Percentiles rank a stretch among this genome's conserved stretches.
Evolutionary conservation across 2,888 invertebrate genomes (phyloP).

Genomic region (Hermodice carunculata): DNA sequence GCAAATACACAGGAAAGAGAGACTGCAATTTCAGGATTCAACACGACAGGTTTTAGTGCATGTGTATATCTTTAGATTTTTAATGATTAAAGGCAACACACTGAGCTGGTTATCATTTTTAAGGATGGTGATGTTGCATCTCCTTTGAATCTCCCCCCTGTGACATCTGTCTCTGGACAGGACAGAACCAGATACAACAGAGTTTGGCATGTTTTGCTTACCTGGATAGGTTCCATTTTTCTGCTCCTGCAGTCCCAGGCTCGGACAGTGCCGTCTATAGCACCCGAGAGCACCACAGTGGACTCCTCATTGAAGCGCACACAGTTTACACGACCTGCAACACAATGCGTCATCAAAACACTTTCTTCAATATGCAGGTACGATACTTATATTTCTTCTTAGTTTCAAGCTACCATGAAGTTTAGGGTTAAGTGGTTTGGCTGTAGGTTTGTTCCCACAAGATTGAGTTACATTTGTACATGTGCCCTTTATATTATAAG

Average conservation of each 20-base stretch:
- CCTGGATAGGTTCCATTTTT: conserved; percentile 82
- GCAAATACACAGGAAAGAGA: conserved; percentile 18
- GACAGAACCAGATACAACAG: too few species aligned
- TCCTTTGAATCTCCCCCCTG: too few species aligned
- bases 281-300: conserved; percentile 90
- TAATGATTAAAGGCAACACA: background rate
- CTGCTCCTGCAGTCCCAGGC: conserved; percentile 86
- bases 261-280: conserved; percentile 91
- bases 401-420: too few species aligned
- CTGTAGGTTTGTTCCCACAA: too few species aligned
- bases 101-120: background rate
- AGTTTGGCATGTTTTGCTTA: conserved; percentile 55
- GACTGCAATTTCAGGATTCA: background rate
- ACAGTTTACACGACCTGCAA: conserved; percentile 82
- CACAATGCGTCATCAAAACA: background rate
- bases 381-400: too few species aligned
- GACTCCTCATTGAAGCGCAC: conserved; percentile 96
- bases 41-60: background rate
- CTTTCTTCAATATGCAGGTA: background rate
- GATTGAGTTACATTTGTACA: too few species aligned
- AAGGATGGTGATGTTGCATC: too few species aligned
- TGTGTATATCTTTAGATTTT: background rate
- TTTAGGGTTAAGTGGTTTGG: too few species aligned
- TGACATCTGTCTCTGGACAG: too few species aligned
- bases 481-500: too few species aligned